These are phyloP conservation scores for Heterodera filipjevi DNA, from an alignment of 2,888 invertebrate species.

Conservation along the genomic window DNA sequence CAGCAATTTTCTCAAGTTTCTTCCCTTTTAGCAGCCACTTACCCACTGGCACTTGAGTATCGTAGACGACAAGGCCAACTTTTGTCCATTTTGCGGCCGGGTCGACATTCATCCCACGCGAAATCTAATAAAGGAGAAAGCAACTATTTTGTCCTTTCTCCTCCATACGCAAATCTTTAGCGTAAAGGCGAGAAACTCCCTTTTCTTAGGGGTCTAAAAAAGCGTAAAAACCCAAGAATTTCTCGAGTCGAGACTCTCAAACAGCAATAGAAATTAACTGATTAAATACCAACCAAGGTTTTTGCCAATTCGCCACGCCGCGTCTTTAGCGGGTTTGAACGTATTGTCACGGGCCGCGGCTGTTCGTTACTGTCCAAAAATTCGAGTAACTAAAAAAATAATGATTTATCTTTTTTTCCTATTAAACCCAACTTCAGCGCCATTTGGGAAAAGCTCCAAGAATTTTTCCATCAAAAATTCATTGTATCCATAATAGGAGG, in stretches of 20 bases:
- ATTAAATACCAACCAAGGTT: conserved; percentile 71
- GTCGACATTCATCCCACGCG: conserved; percentile 94
- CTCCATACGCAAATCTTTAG: no score
- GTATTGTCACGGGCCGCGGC: conserved; percentile 88
- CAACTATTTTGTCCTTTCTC: no score
- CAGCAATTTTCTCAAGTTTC: background rate
- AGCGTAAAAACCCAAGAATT: no score
- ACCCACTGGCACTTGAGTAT: conserved; percentile 91
- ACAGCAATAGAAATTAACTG: background rate
- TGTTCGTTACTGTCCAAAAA: conserved; percentile 95
- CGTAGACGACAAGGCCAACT: conserved; percentile 93
- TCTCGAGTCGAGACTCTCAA: no score
- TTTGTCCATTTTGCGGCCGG: conserved; percentile 98
- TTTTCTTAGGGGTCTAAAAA: no score
- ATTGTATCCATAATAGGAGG: conserved; percentile 93
- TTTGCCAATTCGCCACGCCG: conserved; percentile 69
- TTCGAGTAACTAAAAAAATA: conserved; percentile 67
- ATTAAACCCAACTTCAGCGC: conserved; percentile 61
- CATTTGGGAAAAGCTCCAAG: conserved; percentile 81
- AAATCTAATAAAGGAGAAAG: conserved; percentile 74
- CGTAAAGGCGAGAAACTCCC: no score
- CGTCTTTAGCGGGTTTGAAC: conserved; percentile 89
- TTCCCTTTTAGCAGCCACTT: conserved; percentile 39
- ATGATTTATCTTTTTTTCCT: conserved; percentile 15
- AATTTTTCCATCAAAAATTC: conserved; percentile 89